phyloP scores from a whole-genome alignment of 2,888 invertebrate species.

The Pinctada fucata region DNA sequence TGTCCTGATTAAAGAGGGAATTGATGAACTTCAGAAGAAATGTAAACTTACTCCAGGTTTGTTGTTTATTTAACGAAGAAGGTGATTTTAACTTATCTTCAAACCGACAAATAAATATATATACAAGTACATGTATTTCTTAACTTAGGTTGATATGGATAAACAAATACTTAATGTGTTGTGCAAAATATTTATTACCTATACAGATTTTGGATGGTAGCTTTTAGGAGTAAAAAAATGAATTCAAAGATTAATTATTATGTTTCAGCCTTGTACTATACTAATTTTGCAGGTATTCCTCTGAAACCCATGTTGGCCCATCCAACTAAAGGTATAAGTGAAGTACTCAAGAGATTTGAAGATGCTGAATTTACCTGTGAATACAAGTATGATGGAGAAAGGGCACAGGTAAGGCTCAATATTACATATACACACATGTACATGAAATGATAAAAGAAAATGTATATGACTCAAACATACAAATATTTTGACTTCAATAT shows the following conservation, averaged over 20 bases:
- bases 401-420: constrained; percentile 86
- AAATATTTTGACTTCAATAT: not conserved
- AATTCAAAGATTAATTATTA: too few species aligned
- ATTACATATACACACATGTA: not conserved
- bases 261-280: too few species aligned
- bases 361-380: constrained; percentile 94
- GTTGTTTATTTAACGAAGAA: not conserved
- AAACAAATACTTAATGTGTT: too few species aligned
- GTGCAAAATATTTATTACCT: too few species aligned
- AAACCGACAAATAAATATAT: too few species aligned
- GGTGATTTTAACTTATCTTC: not conserved
- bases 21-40: constrained; percentile 84
- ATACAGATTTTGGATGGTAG: too few species aligned
- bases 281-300: constrained; percentile 82
- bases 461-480: not conserved
- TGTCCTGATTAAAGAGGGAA: constrained; percentile 86
- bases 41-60: constrained; percentile 91
- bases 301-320: constrained; percentile 99
- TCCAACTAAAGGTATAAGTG: constrained; percentile 94
- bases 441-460: not conserved
- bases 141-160: too few species aligned
- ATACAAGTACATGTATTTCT: too few species aligned
- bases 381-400: constrained; percentile 99
- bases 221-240: too few species aligned
- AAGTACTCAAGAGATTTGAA: constrained; percentile 91